Evolutionary conservation across 2,888 invertebrate genomes (phyloP), one percentile per base, ranked within the genome.

Genomic region (Phragmatobia fuliginosa): DNA sequence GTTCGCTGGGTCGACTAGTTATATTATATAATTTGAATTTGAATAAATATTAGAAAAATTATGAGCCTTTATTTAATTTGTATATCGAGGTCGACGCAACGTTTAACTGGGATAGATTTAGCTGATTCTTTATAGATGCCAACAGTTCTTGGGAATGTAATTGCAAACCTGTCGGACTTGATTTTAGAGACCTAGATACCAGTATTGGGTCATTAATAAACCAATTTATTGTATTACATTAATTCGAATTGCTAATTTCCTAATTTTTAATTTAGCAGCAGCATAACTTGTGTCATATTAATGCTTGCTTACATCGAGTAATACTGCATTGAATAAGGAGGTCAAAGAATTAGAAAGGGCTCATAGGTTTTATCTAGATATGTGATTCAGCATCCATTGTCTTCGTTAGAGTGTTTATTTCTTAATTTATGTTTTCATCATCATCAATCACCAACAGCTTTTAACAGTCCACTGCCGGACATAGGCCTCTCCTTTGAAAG

Each of bases 271-370:
- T 64, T 28, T 59, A 49, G 21, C 60, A 61, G 38, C 7, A 65
- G 49, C 64, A 61, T 61, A n/a, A 28, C 32, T 38, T n/a, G 25
- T 69, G 61, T 65, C 38, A 32, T 61, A 31, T 61, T 45, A 68
- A 49, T 61, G 11, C 25, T n/a, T 4, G 33, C 59, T 69, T 61
- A 56, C 69, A 28, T 69, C 56, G 56, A 25, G 31, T 5, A 58
- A 25, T 41, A 21, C 62, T 28, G 56, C 59, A 38, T 65, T n/a
- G 25, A 62, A 38, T 45, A n/a, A n/a, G 18, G 52, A 69, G 65
- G 68, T 60, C 69, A 38, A 65, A 21, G 1, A 49, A 41, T 65
- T 69, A 69, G 61, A 69, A 60, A 69, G 65, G 65, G 56, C 49
- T 64, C 52, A 36, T 10, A 21, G 41, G 38, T 61, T 25, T 60